phyloP scores from a whole-genome alignment of 2,888 invertebrate species.

The Netelia inedita region DNA sequence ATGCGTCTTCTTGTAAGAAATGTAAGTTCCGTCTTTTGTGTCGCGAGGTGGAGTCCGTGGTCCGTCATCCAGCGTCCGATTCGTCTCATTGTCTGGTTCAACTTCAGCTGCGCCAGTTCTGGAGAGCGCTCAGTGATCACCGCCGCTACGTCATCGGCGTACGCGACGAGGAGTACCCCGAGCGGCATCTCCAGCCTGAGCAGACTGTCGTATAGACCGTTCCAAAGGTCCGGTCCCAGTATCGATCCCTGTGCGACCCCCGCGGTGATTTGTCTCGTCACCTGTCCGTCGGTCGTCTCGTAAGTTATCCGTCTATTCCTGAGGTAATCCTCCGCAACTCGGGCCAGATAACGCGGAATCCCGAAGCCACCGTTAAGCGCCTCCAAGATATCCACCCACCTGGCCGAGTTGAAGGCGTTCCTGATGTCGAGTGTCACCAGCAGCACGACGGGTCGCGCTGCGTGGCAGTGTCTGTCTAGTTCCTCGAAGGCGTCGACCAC shows the following conservation, averaged over 20 bases:
- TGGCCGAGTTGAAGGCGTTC: conserved; percentile 68
- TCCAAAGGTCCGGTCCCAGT: conserved; percentile 32
- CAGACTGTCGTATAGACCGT: conserved; percentile 27
- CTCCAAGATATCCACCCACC: conserved; percentile 65
- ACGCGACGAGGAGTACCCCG: conserved; percentile 25
- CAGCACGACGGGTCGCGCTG: conserved; percentile 63
- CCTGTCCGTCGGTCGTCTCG: background rate
- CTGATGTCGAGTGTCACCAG: conserved; percentile 62
- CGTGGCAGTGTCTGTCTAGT: conserved; percentile 33
- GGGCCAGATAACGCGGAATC: conserved; percentile 59
- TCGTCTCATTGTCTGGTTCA: too few species aligned
- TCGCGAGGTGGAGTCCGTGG: too few species aligned
- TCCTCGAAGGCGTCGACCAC: conserved; percentile 55
- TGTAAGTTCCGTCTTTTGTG: conserved; percentile 52
- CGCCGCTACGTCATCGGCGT: conserved; percentile 47
- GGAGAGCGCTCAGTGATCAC: too few species aligned
- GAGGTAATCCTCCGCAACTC: conserved; percentile 66
- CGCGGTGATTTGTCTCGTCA: background rate
- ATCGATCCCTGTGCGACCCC: conserved; percentile 34
- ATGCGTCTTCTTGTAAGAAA: conserved; percentile 62
- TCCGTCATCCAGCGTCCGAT: too few species aligned
- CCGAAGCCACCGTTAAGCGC: conserved; percentile 51
- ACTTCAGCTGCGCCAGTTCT: too few species aligned
- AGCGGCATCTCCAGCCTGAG: conserved; percentile 35
- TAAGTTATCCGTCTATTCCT: conserved; percentile 55